Base-by-base conservation (phyloP, 2,113 vertebrate genomes). In the Lophochroa leadbeateri region DNA sequence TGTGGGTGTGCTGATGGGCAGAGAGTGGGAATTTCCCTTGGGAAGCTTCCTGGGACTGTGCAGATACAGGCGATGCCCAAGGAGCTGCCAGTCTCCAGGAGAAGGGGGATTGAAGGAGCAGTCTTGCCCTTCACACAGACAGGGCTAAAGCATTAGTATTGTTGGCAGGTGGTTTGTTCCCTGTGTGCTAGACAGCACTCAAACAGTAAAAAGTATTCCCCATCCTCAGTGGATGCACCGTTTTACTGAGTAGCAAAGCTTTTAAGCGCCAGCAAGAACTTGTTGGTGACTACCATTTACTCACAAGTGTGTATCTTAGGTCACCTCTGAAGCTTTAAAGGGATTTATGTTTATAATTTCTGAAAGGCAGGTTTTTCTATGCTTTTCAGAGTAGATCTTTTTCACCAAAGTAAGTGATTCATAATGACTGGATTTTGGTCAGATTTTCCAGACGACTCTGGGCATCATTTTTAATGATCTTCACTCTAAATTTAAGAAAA, bases 161-260 rank as follows among this genome's bases (percentile, higher is more conserved):
- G 72, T 50, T 86, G 39, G 77, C 37, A 13, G 43, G 63, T 3
- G 3, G 52, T 35, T 72, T 87, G 84, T 85, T 85, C 58, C 61
- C 47, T 39, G 17, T 27, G 96, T 96, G 94, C 94, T 61, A 96
- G 94, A 96, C 94, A 90, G 91, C 85, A 85, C 87, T 92, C 84
- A 95, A 88, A 75, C 13, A n/a, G 61, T 25, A 63, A 43, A 25
- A 89, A 78, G 86, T 71, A 91, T 76, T 97, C 94, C 78, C 89
- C 75, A 49, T 89, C 81, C 89, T 76, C 87, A 25, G 0, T 31
- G 75, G 35, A 72, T 50, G 39, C 71, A 43, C 55, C 18, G 14
- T 93, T 93, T 67, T 63, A 83, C 44, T 46, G 11, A 46, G 60
- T 29, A 90, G 55, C 43, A 94, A 69, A 78, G 93, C 94, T 88